phyloP scores from a whole-genome alignment of 2,113 vertebrate genomes.

The Ceuthmochares aereus region DNA sequence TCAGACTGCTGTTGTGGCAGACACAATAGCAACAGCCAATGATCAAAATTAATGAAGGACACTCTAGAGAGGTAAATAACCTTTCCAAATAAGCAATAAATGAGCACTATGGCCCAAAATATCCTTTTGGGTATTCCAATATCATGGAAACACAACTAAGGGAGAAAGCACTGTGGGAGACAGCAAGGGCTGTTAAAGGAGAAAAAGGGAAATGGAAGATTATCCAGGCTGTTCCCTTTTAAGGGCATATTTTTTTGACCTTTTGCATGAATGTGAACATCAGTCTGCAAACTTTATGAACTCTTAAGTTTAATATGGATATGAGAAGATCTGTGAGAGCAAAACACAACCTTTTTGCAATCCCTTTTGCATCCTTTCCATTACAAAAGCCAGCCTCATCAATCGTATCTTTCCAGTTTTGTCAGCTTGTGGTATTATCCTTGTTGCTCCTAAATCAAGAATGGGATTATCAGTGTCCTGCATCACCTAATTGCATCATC shows the following conservation, averaged over 20 bases:
- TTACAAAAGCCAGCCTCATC: background rate
- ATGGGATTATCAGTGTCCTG: background rate
- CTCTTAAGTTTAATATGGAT: background rate
- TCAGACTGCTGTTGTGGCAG: background rate
- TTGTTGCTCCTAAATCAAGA: background rate
- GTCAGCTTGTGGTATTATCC: background rate
- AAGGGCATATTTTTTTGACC: background rate
- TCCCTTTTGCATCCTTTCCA: background rate
- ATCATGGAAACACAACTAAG: background rate
- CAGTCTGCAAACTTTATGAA: background rate
- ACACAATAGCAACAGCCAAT: background rate
- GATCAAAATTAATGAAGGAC: background rate
- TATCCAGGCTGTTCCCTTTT: background rate
- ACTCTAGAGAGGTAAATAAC: background rate
- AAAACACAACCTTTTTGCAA: background rate
- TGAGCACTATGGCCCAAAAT: background rate
- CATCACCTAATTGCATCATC: background rate
- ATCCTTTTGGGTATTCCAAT: background rate
- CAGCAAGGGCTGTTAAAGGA: background rate
- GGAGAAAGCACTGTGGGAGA: background rate
- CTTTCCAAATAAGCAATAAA: background rate
- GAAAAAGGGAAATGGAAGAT: background rate
- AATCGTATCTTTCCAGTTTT: accelerated
- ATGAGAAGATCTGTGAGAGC: background rate
- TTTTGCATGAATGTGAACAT: background rate